These are phyloP conservation scores for Piscicola geometra DNA, from an alignment of 2,888 invertebrate species.

Conservation along the genomic window DNA sequence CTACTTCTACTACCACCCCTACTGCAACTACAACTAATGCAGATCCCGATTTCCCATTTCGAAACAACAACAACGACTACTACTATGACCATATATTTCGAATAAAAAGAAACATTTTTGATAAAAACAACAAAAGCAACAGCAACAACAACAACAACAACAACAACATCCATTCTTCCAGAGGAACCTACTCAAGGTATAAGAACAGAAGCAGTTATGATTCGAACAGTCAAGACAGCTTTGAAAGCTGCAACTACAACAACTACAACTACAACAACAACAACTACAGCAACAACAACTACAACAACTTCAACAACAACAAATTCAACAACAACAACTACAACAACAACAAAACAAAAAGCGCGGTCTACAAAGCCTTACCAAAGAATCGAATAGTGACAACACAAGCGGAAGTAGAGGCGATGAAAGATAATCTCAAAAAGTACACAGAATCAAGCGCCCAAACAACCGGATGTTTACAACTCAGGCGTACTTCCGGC, in stretches of 20 bases:
- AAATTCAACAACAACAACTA: neutral
- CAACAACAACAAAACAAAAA: neutral
- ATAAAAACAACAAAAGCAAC: neutral
- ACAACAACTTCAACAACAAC: neutral
- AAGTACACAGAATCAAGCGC: constrained; percentile 25
- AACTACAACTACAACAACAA: neutral
- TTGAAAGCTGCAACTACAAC: neutral
- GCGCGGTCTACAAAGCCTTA: neutral
- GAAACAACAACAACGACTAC: too few relatives aligned
- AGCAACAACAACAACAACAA: neutral
- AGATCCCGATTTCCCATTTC: too few relatives aligned
- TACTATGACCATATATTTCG: too few relatives aligned
- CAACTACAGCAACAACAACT: neutral
- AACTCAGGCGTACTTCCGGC: constrained; percentile 54
- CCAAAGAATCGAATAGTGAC: neutral
- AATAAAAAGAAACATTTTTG: neutral
- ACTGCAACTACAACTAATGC: too few relatives aligned
- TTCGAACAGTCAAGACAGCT: neutral
- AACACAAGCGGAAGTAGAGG: constrained; percentile 2
- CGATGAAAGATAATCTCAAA: neutral
- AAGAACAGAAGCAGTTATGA: neutral
- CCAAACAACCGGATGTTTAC: constrained; percentile 15
- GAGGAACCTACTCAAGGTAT: neutral
- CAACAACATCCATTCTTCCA: neutral
- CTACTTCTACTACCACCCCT: too few relatives aligned